Conservation (phyloP, 2,797 vertebrate genomes). For the Schizopygopsis malacanthus region DNA sequence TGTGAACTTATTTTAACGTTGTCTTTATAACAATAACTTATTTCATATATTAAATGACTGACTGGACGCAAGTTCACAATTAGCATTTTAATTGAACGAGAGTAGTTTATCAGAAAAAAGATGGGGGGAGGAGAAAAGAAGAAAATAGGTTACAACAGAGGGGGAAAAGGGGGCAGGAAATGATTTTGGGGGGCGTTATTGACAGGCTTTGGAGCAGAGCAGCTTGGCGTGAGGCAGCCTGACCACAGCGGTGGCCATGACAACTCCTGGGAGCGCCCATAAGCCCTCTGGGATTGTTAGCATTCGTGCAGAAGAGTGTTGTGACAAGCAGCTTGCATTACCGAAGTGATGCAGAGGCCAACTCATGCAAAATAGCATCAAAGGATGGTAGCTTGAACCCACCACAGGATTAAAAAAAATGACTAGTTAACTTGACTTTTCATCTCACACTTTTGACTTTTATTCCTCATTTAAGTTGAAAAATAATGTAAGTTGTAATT, state of each 20-base stretch:
- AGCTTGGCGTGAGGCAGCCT: constrained; percentile 13
- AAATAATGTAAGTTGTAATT: neutral
- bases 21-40: no score
- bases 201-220: constrained; percentile 50
- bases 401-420: neutral
- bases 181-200: constrained; percentile 48
- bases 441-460: neutral
- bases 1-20: no score
- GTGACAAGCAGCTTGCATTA: constrained; percentile 59
- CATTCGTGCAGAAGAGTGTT: constrained; percentile 34
- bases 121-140: constrained; percentile 26
- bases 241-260: constrained; percentile 66
- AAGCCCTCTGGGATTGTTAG: constrained; percentile 58
- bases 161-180: constrained; percentile 2
- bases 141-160: neutral
- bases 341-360: constrained; percentile 50
- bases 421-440: neutral
- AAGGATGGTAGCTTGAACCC: neutral
- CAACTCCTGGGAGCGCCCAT: constrained; percentile 61
- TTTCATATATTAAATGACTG: no score
- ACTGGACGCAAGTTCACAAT: constrained; percentile 44
- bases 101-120: no score
- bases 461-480: neutral
- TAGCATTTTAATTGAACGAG: no score
- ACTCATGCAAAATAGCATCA: neutral